A percentile compares a stretch with the other conserved stretches of the same genome.
Evolutionary conservation across 2,113 vertebrate species (phyloP).

Genomic region (Prinia subflava): DNA sequence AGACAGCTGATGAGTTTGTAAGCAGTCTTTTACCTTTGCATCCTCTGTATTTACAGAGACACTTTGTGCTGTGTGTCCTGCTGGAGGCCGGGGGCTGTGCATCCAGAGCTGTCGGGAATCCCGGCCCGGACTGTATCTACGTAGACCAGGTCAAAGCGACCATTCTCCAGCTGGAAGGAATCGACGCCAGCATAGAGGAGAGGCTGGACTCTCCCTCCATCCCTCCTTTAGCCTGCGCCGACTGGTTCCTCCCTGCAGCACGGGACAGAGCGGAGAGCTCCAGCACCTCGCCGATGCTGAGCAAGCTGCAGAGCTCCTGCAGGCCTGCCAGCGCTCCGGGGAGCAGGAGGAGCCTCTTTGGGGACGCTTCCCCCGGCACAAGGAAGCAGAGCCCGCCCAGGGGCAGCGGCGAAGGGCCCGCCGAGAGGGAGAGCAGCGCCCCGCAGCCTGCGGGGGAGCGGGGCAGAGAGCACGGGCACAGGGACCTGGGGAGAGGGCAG

Average conservation of each 20-base stretch:
- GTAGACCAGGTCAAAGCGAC: constrained; percentile 92
- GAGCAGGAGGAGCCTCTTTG: constrained; percentile 75
- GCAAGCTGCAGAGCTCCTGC: constrained; percentile 74
- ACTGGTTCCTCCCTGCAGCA: constrained; percentile 85
- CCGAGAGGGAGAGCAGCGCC: constrained; percentile 56
- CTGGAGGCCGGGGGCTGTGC: constrained; percentile 90
- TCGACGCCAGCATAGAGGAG: constrained; percentile 80
- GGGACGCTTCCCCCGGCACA: constrained; percentile 68
- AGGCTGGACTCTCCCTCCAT: constrained; percentile 74
- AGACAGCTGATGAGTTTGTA: neutral
- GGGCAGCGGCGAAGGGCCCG: constrained; percentile 68
- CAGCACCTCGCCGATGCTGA: constrained; percentile 76
- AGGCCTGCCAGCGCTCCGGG: constrained; percentile 54
- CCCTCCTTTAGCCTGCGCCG: constrained; percentile 86
- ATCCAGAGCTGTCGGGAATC: constrained; percentile 79
- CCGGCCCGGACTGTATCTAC: constrained; percentile 91
- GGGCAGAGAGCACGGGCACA: constrained; percentile 56
- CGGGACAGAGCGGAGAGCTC: constrained; percentile 76
- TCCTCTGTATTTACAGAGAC: constrained; percentile 71
- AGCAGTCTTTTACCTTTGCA: neutral
- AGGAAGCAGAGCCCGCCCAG: constrained; percentile 75
- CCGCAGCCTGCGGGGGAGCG: constrained; percentile 65
- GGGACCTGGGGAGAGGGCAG: constrained; percentile 70
- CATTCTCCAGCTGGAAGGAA: constrained; percentile 84
- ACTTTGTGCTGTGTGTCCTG: constrained; percentile 90